These are phyloP conservation scores for Eumeta japonica DNA, from an alignment of 1,140 invertebrate genomes.

Conservation along the genomic window DNA sequence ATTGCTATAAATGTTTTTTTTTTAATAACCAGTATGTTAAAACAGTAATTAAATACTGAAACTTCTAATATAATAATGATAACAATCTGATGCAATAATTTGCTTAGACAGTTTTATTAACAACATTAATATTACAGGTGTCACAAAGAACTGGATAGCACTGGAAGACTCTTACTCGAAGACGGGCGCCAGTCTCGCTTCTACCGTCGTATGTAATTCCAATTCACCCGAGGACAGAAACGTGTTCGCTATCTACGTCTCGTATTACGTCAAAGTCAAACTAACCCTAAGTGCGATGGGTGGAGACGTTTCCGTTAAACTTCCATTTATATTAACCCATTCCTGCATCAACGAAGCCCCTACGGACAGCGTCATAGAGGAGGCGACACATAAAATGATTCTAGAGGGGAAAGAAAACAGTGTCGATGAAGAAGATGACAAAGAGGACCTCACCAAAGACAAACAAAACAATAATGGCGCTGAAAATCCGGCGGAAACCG, in stretches of 20 bases:
- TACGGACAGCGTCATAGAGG: constrained; percentile 44
- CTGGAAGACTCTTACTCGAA: constrained; percentile 75
- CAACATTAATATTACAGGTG: constrained; percentile 54
- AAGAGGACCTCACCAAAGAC: constrained; percentile 30
- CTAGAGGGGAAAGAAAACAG: constrained; percentile 48
- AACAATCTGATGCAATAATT: too few relatives aligned
- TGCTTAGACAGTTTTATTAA: too few relatives aligned
- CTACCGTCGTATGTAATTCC: constrained; percentile 64
- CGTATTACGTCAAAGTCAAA: constrained; percentile 87
- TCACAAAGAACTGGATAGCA: constrained; percentile 81
- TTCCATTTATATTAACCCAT: constrained; percentile 72
- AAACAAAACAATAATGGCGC: constrained; percentile 38
- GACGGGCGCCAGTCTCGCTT: constrained; percentile 66
- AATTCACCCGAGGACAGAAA: constrained; percentile 70
- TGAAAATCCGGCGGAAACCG: constrained; percentile 15
- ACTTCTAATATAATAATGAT: too few relatives aligned
- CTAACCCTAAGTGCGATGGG: constrained; percentile 75
- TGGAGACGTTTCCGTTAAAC: constrained; percentile 73
- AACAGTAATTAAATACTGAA: too few relatives aligned
- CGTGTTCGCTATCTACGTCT: constrained; percentile 86
- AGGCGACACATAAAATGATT: constrained; percentile 48
- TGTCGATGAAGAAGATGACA: constrained; percentile 31
- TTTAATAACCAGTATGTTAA: too few relatives aligned
- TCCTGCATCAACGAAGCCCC: constrained; percentile 53
- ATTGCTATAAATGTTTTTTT: too few relatives aligned